Evolutionary conservation across 2,113 vertebrate genomes (phyloP).

Genomic region (Rhea americana): DNA sequence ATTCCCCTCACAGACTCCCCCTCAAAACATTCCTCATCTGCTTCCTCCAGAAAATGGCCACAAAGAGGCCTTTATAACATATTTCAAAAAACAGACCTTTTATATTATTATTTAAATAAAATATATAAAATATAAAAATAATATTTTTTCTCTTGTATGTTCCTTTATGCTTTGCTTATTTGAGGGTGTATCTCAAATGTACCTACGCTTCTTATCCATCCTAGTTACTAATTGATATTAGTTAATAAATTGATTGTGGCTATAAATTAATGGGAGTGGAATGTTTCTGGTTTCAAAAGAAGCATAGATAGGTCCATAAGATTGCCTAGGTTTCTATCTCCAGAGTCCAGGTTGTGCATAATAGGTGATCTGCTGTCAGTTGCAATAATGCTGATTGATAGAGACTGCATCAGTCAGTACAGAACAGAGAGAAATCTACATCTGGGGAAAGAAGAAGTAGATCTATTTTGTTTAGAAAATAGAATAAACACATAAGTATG

Average conservation of each 20-base stretch:
- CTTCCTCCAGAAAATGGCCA: background rate
- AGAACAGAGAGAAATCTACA: background rate
- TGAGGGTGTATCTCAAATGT: background rate
- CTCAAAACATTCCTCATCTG: background rate
- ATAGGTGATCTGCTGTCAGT: background rate
- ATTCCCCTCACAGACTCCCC: background rate
- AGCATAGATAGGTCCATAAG: background rate
- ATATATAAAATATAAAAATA: background rate
- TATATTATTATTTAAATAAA: background rate
- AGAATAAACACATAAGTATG: background rate
- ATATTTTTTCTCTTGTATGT: background rate
- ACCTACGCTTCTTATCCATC: background rate
- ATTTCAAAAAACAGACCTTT: background rate
- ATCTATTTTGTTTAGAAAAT: background rate
- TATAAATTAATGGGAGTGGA: background rate
- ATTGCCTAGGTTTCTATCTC: background rate
- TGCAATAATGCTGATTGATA: background rate
- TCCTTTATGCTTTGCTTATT: background rate
- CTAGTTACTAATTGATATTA: background rate
- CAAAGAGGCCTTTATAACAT: background rate
- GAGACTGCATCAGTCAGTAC: background rate
- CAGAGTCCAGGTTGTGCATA: background rate
- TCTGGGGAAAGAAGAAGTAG: background rate
- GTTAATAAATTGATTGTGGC: background rate
- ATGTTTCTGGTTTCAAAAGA: background rate